Percentiles rank a stretch among this genome's conserved stretches.
These are phyloP conservation scores for Copsychus sechellarum DNA, from an alignment of 2,113 vertebrate genomes.

Conservation along the genomic window DNA sequence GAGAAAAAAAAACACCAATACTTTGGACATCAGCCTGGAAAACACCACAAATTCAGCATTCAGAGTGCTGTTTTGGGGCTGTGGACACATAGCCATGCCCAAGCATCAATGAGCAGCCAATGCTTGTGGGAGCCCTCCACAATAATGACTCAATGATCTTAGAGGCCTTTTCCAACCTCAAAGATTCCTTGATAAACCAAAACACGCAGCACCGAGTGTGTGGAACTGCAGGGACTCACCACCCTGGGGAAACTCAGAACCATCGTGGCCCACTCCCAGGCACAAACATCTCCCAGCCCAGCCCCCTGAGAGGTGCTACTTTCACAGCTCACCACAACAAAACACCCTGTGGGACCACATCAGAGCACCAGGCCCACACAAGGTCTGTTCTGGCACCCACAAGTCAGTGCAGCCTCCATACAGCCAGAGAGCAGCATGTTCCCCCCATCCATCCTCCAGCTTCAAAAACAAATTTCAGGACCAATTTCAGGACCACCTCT, in stretches of 20 bases:
- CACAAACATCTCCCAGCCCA: neutral
- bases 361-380: neutral
- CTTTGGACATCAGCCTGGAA: neutral
- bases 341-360: neutral
- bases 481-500: no score
- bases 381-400: neutral
- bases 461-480: neutral
- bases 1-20: rapidly evolving
- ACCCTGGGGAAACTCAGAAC: neutral
- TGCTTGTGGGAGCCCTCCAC: rapidly evolving
- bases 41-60: neutral
- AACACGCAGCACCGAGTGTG: rapidly evolving
- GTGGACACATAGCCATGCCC: rapidly evolving
- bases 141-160: neutral
- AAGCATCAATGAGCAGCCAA: neutral
- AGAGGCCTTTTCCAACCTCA: neutral
- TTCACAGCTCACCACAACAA: neutral
- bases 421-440: rapidly evolving
- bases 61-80: neutral
- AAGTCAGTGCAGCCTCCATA: neutral
- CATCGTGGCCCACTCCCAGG: neutral
- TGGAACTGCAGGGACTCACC: neutral
- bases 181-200: neutral
- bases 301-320: rapidly evolving
- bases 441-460: neutral